Evolutionary conservation across 2,888 invertebrate species (phyloP).

Genomic region (Lysandra coridon): DNA sequence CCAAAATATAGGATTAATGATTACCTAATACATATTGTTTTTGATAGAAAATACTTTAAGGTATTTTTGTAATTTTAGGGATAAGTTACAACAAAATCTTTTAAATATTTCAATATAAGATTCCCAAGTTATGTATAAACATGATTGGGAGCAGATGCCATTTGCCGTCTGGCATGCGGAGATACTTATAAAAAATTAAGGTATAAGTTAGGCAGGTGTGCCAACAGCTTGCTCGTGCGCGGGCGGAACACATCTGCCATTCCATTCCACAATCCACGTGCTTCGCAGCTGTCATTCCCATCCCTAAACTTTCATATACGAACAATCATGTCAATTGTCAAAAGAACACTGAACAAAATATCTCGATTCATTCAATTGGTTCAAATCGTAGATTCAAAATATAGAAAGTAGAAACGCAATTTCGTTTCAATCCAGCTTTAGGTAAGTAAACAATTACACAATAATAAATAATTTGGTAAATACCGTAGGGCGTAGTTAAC

Average conservation of each 20-base stretch:
- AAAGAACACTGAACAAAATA: neutral
- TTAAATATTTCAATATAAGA: neutral
- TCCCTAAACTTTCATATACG: conserved; percentile 47
- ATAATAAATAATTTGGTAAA: neutral
- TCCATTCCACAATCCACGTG: conserved; percentile 75
- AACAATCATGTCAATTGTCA: conserved; percentile 33
- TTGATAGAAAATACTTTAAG: too few relatives aligned
- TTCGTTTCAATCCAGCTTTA: too few relatives aligned
- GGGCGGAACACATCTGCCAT: conserved; percentile 68
- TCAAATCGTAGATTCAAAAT: too few relatives aligned
- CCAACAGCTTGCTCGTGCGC: conserved; percentile 71
- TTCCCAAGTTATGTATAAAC: neutral
- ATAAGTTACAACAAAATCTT: neutral
- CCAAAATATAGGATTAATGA: too few relatives aligned
- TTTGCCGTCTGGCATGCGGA: conserved; percentile 41
- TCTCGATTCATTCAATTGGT: neutral
- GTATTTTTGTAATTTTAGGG: neutral
- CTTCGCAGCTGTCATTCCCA: conserved; percentile 68
- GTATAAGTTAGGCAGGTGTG: conserved; percentile 66
- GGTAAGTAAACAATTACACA: neutral
- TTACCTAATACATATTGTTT: too few relatives aligned
- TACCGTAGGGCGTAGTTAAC: too few relatives aligned
- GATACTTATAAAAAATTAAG: conserved; percentile 51
- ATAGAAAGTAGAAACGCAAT: too few relatives aligned
- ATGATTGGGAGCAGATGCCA: conserved; percentile 44